Conservation (phyloP, 2,888 invertebrate genomes). For the Melieria crassipennis region DNA sequence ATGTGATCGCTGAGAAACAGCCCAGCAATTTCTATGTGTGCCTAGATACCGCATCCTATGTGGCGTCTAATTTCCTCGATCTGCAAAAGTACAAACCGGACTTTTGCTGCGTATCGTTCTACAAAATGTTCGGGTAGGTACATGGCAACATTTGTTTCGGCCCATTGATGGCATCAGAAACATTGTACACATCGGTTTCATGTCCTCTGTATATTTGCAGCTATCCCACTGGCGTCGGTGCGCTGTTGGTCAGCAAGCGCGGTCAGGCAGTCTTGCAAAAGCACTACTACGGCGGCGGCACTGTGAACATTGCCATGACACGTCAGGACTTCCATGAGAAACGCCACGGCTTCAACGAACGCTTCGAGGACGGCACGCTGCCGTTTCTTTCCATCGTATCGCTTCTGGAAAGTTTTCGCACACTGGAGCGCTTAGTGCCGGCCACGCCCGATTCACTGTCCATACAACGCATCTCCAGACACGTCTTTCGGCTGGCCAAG, state of each 20-base stretch:
- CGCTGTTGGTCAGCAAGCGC: slow-evolving; percentile 76
- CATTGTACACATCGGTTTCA: not conserved
- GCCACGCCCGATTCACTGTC: slow-evolving; percentile 63
- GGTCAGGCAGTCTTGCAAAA: slow-evolving; percentile 65
- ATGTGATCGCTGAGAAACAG: slow-evolving; percentile 8
- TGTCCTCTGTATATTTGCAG: slow-evolving; percentile 24
- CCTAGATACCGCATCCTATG: slow-evolving; percentile 88
- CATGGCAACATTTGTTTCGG: not conserved
- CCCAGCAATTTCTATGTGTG: slow-evolving; percentile 74
- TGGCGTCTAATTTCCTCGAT: slow-evolving; percentile 81
- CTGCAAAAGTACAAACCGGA: slow-evolving; percentile 79
- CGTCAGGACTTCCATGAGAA: slow-evolving; percentile 77
- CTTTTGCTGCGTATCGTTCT: slow-evolving; percentile 92
- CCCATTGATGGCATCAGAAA: not conserved
- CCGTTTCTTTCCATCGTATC: slow-evolving; percentile 86
- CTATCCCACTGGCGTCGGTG: slow-evolving; percentile 95
- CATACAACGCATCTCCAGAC: slow-evolving; percentile 74
- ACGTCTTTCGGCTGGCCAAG: slow-evolving; percentile 80
- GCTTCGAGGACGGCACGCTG: slow-evolving; percentile 95
- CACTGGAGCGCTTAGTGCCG: slow-evolving; percentile 74
- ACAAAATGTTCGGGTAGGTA: slow-evolving; percentile 85
- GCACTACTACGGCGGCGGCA: slow-evolving; percentile 93
- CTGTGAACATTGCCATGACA: slow-evolving; percentile 85
- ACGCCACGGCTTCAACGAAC: slow-evolving; percentile 75
- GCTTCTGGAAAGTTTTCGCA: slow-evolving; percentile 84